A percentile compares a stretch with the other conserved stretches of the same genome.
These are phyloP conservation scores for Danionella cerebrum DNA, from an alignment of 2,113 vertebrate species.

Conservation along the genomic window DNA sequence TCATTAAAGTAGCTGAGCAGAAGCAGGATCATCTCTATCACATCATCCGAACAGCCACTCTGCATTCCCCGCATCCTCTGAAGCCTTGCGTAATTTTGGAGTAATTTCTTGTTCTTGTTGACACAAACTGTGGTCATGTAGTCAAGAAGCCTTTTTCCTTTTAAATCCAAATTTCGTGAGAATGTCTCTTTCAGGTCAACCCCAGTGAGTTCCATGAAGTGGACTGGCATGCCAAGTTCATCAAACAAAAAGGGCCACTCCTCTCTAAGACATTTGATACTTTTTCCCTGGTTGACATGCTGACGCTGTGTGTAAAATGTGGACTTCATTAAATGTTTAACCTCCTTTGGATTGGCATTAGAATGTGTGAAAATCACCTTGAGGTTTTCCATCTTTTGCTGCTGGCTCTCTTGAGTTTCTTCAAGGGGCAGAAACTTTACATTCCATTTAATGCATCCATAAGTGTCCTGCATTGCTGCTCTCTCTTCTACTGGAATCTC, in stretches of 20 bases:
- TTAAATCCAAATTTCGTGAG: neutral
- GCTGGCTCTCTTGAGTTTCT: neutral
- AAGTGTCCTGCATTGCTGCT: neutral
- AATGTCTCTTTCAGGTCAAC: conserved; percentile 14
- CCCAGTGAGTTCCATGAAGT: conserved; percentile 34
- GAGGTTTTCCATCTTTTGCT: neutral
- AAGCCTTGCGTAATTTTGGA: neutral
- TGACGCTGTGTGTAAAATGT: conserved; percentile 35
- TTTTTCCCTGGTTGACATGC: conserved; percentile 17
- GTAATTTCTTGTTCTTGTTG: neutral
- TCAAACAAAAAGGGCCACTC: conserved; percentile 33
- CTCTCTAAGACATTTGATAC: conserved; percentile 24
- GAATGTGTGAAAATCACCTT: conserved; percentile 13
- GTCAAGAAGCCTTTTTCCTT: conserved; percentile 24
- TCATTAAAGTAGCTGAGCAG: conserved; percentile 12
- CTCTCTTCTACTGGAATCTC: neutral
- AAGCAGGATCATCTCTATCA: conserved; percentile 1
- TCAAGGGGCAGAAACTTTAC: conserved; percentile 16
- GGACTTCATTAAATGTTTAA: conserved; percentile 38
- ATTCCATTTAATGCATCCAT: neutral
- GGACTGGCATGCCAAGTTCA: conserved; percentile 33
- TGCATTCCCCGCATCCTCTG: neutral
- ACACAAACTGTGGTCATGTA: conserved; percentile 12
- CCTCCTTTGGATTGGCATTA: conserved; percentile 18
- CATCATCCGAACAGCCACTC: neutral